Conservation (phyloP, 2,113 vertebrate species). For the Butorides virescens region DNA sequence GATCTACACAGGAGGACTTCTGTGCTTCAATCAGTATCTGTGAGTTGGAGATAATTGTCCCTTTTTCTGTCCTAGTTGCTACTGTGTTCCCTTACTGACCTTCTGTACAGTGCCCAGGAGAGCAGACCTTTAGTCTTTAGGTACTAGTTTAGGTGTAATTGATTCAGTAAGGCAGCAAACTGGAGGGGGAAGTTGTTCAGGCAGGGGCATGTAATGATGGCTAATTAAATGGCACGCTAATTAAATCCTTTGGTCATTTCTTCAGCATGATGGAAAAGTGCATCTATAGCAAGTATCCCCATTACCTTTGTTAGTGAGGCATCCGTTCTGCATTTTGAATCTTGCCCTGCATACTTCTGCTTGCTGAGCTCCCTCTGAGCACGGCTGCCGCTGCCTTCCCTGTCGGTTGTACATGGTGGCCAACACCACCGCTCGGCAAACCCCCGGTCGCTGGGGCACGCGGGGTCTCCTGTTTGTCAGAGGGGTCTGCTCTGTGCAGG, state of each 20-base stretch:
- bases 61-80: neutral
- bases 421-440: neutral
- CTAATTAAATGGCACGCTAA: neutral
- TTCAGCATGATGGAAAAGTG: neutral
- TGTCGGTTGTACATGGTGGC: fast-evolving
- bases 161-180: neutral
- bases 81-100: neutral
- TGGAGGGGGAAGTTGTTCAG: neutral
- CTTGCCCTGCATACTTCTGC: neutral
- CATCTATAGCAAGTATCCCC: neutral
- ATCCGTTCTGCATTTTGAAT: neutral
- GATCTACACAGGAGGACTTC: neutral
- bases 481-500: neutral
- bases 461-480: neutral
- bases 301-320: neutral
- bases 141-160: neutral
- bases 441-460: fast-evolving
- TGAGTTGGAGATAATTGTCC: neutral
- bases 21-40: neutral
- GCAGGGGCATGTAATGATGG: neutral
- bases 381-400: neutral
- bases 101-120: neutral
- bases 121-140: neutral
- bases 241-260: neutral
- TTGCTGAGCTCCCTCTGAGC: neutral